A percentile compares a stretch with the other conserved stretches of the same genome.
These are phyloP conservation scores for Conomelus anceps DNA, from an alignment of 2,888 invertebrate species.

Conservation along the genomic window DNA sequence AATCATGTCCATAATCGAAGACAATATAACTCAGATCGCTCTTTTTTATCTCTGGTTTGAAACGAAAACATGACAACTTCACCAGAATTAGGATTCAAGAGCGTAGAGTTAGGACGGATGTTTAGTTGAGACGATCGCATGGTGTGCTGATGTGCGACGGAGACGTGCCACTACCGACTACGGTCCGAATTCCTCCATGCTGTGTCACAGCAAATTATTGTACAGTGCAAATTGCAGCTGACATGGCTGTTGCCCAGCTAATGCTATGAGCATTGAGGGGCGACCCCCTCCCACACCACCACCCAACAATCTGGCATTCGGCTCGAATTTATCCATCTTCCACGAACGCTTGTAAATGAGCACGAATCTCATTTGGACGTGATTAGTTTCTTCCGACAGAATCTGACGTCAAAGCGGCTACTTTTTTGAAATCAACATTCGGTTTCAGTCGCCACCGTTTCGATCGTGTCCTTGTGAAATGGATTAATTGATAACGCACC, in stretches of 20 bases:
- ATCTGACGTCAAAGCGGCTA: not conserved
- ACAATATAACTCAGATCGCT: too few species aligned
- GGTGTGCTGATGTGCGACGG: not conserved
- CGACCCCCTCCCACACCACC: not conserved
- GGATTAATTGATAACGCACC: not conserved
- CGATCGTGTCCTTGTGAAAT: not conserved
- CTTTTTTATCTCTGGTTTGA: too few species aligned
- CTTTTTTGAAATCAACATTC: not conserved
- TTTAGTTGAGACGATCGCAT: not conserved
- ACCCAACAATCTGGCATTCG: not conserved
- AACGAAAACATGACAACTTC: too few species aligned
- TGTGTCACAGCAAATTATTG: not conserved
- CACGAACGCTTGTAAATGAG: not conserved
- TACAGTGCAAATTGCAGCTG: not conserved
- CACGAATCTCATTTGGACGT: not conserved
- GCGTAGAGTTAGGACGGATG: not conserved
- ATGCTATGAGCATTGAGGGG: not conserved
- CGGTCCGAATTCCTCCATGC: not conserved
- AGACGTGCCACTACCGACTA: not conserved
- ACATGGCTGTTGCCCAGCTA: not conserved
- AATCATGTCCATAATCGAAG: too few species aligned
- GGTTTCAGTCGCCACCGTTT: not conserved
- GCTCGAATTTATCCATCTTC: not conserved
- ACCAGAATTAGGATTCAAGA: not conserved
- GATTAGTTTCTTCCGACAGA: not conserved